Conservation (phyloP, 2,113 vertebrate species). For the Tachysurus vachellii region DNA sequence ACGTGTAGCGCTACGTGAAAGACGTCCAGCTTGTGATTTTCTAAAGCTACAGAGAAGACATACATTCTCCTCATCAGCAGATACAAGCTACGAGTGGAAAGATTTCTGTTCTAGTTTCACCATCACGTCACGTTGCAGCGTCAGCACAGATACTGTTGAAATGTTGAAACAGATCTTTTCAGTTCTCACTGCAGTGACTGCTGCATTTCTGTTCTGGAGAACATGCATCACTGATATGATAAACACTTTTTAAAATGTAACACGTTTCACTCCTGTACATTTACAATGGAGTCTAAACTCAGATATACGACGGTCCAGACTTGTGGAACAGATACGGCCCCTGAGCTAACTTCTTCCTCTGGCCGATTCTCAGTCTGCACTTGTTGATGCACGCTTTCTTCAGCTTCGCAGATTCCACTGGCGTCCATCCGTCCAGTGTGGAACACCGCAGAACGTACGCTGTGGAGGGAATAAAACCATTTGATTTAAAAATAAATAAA, state of each 20-base stretch:
- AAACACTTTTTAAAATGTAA: background rate
- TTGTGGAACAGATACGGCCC: conserved; percentile 51
- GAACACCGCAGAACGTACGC: conserved; percentile 60
- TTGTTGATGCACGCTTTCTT: conserved; percentile 62
- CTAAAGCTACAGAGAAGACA: background rate
- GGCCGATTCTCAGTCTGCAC: conserved; percentile 54
- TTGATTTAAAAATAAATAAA: background rate
- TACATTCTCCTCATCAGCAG: background rate
- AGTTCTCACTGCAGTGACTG: background rate
- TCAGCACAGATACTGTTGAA: background rate
- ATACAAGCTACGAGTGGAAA: background rate
- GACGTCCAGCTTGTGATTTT: background rate
- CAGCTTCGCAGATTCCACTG: conserved; percentile 58
- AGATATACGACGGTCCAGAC: conserved; percentile 48
- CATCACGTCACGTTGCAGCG: background rate
- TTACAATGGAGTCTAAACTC: background rate
- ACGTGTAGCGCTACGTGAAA: background rate
- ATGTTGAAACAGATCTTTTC: background rate
- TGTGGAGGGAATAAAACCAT: background rate
- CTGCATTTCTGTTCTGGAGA: background rate
- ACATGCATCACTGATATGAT: background rate
- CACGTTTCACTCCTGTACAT: background rate
- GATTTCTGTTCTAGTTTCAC: background rate
- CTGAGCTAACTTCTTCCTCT: conserved; percentile 53
- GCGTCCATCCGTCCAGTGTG: conserved; percentile 56